A percentile compares a stretch with the other conserved stretches of the same genome.
Evolutionary conservation across 2,113 vertebrate genomes (phyloP).

Genomic region (Sterrhoptilus dennistouni): DNA sequence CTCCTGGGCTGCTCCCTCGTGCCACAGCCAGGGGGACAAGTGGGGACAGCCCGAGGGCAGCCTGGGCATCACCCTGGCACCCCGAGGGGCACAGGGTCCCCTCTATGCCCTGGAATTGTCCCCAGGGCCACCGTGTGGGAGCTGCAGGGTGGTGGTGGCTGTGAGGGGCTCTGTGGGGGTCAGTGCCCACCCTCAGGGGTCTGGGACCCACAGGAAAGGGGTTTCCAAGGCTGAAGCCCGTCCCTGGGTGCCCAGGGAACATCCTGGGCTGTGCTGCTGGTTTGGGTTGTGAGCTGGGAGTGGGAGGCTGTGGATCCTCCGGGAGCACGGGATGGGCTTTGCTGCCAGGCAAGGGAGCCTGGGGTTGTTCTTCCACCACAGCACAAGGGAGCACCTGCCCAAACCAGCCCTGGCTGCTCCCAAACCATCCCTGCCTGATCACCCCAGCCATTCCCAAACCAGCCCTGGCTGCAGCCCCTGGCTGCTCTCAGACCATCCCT

Average conservation of each 20-base stretch:
- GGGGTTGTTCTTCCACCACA: too few species aligned
- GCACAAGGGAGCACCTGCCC: too few species aligned
- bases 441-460: neutral
- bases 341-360: neutral
- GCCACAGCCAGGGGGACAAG: neutral
- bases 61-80: neutral
- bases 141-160: neutral
- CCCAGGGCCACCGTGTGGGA: accelerated
- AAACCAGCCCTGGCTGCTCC: neutral
- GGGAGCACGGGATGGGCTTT: neutral
- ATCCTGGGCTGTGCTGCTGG: neutral
- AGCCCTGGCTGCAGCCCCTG: neutral
- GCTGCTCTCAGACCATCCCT: neutral
- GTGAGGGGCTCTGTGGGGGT: neutral
- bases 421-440: neutral
- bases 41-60: neutral
- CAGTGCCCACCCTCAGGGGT: accelerated
- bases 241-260: neutral
- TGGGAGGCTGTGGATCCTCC: neutral
- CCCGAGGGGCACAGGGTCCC: accelerated
- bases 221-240: accelerated
- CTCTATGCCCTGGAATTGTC: accelerated
- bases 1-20: neutral
- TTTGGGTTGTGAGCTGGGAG: neutral
- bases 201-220: accelerated